Conservation (phyloP, 2,113 vertebrate species). For the Grallaria varia region DNA sequence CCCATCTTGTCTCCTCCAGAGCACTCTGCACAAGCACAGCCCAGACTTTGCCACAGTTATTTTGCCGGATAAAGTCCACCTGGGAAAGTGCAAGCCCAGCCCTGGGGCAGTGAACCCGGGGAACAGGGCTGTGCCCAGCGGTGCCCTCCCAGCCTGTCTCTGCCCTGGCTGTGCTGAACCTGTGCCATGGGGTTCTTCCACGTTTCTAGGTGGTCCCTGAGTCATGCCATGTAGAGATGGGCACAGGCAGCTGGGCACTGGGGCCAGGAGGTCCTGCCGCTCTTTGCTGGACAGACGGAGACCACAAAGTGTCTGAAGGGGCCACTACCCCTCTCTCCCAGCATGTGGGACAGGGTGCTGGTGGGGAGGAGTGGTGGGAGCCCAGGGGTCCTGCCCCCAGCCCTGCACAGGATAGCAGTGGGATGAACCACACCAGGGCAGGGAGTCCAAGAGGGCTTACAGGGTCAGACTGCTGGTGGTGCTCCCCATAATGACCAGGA, state of each 20-base stretch:
- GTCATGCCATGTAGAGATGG: accelerated
- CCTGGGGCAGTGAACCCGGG: accelerated
- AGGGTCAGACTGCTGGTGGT: not conserved
- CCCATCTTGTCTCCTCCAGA: not conserved
- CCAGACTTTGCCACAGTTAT: not conserved
- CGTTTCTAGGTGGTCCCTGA: not conserved
- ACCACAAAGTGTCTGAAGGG: accelerated
- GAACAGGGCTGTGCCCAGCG: accelerated
- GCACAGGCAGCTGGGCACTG: accelerated
- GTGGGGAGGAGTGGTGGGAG: not conserved
- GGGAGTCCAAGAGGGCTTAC: not conserved
- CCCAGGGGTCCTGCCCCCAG: not conserved
- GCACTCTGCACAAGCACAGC: not conserved
- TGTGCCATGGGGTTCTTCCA: not conserved
- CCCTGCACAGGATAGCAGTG: not conserved
- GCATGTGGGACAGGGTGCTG: not conserved
- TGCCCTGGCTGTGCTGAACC: not conserved
- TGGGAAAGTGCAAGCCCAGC: not conserved
- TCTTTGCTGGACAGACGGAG: not conserved
- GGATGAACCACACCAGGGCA: accelerated
- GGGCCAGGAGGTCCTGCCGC: not conserved
- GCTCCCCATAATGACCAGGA: not conserved
- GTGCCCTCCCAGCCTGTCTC: not conserved
- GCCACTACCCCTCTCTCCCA: not conserved
- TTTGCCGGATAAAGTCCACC: conserved; percentile 8